A percentile compares a stretch with the other conserved stretches of the same genome.
Conservation (phyloP, 2,888 invertebrate species). For the Aromia moschata region DNA sequence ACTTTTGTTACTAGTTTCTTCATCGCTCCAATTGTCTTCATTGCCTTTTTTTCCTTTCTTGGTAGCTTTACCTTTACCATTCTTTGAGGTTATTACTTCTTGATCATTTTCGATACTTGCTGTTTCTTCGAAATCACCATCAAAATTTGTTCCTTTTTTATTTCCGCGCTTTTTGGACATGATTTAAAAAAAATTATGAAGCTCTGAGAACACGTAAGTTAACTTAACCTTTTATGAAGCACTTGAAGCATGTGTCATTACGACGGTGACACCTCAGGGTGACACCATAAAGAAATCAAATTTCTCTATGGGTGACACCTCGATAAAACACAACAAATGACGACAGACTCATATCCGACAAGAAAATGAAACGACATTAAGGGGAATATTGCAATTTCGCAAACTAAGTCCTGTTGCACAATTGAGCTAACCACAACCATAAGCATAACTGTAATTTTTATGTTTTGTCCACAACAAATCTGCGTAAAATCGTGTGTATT, state of each 20-base stretch:
- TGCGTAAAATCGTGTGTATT: no score
- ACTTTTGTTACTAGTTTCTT: conserved; percentile 56
- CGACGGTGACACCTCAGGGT: background rate
- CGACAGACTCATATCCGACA: no score
- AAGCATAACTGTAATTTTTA: no score
- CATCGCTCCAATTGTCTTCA: conserved; percentile 57
- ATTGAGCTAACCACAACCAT: no score
- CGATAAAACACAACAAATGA: no score
- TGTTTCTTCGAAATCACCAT: conserved; percentile 65
- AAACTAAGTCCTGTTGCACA: no score
- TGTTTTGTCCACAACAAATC: no score
- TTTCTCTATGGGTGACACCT: no score
- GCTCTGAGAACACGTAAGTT: background rate
- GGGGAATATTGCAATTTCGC: no score
- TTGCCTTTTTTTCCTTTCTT: conserved; percentile 62
- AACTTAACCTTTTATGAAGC: conserved; percentile 1
- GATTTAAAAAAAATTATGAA: conserved; percentile 16
- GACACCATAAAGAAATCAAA: no score
- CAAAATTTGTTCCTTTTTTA: conserved; percentile 68
- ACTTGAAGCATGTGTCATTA: conserved; percentile 24
- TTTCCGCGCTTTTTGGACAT: conserved; percentile 72
- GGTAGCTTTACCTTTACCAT: conserved; percentile 64
- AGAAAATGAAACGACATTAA: no score
- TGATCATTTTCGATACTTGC: conserved; percentile 51
- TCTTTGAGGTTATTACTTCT: conserved; percentile 61